Evolutionary conservation across 2,113 vertebrate species (phyloP), one percentile per base, ranked within the genome.

Genomic region (Pipra filicauda): DNA sequence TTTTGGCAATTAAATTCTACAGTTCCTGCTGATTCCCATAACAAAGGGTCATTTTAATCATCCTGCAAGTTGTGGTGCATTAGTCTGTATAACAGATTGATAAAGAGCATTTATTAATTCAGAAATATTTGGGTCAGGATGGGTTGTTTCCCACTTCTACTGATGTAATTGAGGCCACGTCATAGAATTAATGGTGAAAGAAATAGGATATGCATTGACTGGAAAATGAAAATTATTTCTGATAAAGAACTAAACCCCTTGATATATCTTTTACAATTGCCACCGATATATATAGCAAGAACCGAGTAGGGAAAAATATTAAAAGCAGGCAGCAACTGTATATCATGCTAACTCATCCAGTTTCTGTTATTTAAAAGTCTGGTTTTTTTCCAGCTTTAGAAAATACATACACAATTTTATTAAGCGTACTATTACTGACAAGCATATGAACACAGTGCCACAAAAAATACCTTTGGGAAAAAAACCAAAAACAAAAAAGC

Each of bases 111-210:
- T 97, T 98, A 97, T 98, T 98, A 98, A 97, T 98, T 98, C 97
- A 96, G 91, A 96, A 97, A 97, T 66, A 92, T 97, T 97, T 95
- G 88, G 79, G 97, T 97, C 96, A 96, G 91, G 91, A 96, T 96
- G 93, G 92, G 94, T 95, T 98, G 95, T 97, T 98, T 97, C 95
- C 96, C 85, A 97, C 84, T 97, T 97, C 89, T 97, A 70, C 91
- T 82, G 65, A 92, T 97, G 93, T 96, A 98, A 97, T 98, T 97
- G 97, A 98, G 97, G 97, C 95, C 91, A 94, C 92, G 94, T 93
- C 97, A 97, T 93, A 97, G 98, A 98, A 98, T 98, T 98, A 98
- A 98, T 98, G 97, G 95, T 97, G 98, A 97, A 97, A 98, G 95
- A 98, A 98, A 98, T 98, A 98, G 97, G 97, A 97, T 97, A 98